Percentiles rank a stretch among this genome's conserved stretches.
These are phyloP conservation scores for Allacma fusca DNA, from an alignment of 2,888 invertebrate species.

Conservation along the genomic window DNA sequence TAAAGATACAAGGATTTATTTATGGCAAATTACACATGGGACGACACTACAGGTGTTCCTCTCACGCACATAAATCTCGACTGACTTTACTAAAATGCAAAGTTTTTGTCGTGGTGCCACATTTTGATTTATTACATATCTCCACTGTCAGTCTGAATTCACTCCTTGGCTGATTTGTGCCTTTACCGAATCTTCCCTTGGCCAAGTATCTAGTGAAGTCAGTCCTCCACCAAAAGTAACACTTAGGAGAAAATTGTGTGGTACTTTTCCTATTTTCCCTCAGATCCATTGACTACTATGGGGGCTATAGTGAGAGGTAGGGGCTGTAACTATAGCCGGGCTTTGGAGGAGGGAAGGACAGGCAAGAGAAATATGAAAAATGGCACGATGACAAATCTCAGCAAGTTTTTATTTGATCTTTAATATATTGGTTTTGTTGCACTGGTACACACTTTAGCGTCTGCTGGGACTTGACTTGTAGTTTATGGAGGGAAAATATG, in stretches of 20 bases:
- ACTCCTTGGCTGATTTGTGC: conserved; percentile 19
- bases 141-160: conserved; percentile 20
- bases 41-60: conserved; percentile 38
- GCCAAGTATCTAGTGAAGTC: neutral
- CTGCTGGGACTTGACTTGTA: neutral
- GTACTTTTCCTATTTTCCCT: no score
- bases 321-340: no score
- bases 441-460: neutral
- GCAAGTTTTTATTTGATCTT: conserved; percentile 2
- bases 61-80: conserved; percentile 28
- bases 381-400: neutral
- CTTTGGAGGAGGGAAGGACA: neutral
- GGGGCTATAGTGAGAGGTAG: no score
- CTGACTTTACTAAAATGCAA: conserved; percentile 25
- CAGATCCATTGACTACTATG: no score
- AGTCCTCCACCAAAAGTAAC: no score
- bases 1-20: conserved; percentile 36
- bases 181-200: neutral
- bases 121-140: conserved; percentile 29
- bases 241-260: no score
- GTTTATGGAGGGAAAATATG: neutral
- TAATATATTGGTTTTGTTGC: conserved; percentile 12
- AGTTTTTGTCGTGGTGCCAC: conserved; percentile 32
- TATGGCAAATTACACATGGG: conserved; percentile 31
- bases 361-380: neutral